A percentile compares a stretch with the other conserved stretches of the same genome.
Evolutionary conservation across 2,113 vertebrate genomes (phyloP).

Genomic region (Clarias magur): DNA sequence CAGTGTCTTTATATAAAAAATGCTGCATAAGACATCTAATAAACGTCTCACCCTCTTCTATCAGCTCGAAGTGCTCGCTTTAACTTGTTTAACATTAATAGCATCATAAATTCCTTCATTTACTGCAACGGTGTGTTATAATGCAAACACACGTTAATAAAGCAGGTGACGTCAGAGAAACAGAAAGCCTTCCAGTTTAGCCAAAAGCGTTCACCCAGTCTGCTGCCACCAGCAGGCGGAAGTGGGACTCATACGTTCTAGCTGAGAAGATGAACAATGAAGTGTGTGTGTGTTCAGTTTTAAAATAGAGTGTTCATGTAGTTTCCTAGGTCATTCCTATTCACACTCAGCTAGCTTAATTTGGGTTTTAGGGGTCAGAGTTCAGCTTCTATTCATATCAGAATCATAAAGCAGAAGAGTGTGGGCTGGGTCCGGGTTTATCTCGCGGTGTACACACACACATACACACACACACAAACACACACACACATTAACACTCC

Average conservation of each 20-base stretch:
- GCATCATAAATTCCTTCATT: too few relatives aligned
- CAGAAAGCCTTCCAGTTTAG: not conserved
- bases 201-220: not conserved
- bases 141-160: too few relatives aligned
- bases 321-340: not conserved
- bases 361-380: not conserved
- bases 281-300: not conserved
- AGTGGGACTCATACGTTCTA: too few relatives aligned
- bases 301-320: not conserved
- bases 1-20: too few relatives aligned
- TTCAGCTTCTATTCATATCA: conserved; percentile 36
- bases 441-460: conserved; percentile 20
- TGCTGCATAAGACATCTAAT: too few relatives aligned
- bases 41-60: too few relatives aligned
- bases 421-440: not conserved
- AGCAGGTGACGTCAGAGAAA: not conserved
- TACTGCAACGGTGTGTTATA: too few relatives aligned
- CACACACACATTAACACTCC: conserved; percentile 23
- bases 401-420: not conserved
- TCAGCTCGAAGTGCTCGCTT: too few relatives aligned
- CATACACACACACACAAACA: conserved; percentile 10
- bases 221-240: not conserved
- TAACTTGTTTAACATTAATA: too few relatives aligned
- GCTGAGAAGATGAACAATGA: not conserved
- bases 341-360: not conserved